Evolutionary conservation across 1,140 invertebrate genomes (phyloP).

Genomic region (Formica selysi): DNA sequence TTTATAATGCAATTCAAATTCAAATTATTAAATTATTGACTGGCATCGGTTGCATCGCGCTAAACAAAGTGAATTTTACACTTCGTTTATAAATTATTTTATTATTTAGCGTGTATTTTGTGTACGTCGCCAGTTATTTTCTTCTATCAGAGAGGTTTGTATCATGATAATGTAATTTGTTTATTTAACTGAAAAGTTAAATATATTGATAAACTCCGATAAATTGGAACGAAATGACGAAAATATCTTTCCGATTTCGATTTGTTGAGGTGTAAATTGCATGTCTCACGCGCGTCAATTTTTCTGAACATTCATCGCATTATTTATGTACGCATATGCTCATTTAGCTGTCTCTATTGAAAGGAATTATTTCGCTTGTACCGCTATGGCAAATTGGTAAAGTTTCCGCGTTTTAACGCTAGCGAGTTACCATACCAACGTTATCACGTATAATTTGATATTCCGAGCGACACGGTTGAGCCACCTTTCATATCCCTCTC

Average conservation of each 20-base stretch:
- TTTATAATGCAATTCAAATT: background rate
- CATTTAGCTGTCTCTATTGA: background rate
- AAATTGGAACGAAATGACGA: background rate
- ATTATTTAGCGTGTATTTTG: constrained; percentile 7
- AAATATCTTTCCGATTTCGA: constrained; percentile 11
- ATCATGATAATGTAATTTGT: constrained; percentile 31
- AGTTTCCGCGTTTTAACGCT: constrained; percentile 72
- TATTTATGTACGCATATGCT: background rate
- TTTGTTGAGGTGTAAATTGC: background rate
- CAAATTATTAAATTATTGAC: constrained; percentile 42
- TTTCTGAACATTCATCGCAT: constrained; percentile 21
- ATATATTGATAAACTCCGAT: background rate
- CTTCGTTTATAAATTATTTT: constrained; percentile 20
- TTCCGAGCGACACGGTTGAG: constrained; percentile 61
- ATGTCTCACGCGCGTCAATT: background rate
- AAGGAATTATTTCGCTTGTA: constrained; percentile 62
- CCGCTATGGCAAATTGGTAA: constrained; percentile 70
- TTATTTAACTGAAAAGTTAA: constrained; percentile 35
- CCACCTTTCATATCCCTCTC: constrained; percentile 2
- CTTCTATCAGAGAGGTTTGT: background rate
- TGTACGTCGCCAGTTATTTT: background rate
- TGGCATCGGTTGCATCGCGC: background rate
- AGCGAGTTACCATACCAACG: constrained; percentile 60
- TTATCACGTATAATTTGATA: constrained; percentile 70
- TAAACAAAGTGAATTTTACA: background rate